Conservation (phyloP, 2,888 invertebrate species). For the Cylindroiulus punctatus region DNA sequence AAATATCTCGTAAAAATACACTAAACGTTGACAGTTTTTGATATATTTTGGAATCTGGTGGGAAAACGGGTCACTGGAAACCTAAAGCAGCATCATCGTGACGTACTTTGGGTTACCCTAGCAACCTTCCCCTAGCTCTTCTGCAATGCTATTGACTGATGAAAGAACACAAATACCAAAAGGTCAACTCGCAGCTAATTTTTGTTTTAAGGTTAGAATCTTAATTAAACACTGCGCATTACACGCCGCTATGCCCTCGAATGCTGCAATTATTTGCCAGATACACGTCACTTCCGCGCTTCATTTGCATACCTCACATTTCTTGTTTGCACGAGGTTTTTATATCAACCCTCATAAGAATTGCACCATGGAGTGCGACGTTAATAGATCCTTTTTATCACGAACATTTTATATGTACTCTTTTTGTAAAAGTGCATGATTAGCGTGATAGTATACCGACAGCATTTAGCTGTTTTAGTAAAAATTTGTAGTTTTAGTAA, state of each 20-base stretch:
- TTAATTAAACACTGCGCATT: conserved; percentile 48
- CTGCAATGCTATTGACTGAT: conserved; percentile 24
- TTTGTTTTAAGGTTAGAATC: conserved; percentile 35
- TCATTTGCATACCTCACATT: background rate
- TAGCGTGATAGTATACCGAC: too few species aligned
- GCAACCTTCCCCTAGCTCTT: conserved; percentile 33
- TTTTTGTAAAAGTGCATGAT: too few species aligned
- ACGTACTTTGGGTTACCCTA: conserved; percentile 34
- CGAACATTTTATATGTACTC: too few species aligned
- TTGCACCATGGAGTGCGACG: background rate
- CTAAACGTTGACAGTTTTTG: conserved; percentile 38
- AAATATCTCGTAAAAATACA: conserved; percentile 38
- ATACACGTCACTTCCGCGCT: background rate
- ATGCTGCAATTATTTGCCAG: background rate
- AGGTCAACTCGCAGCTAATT: conserved; percentile 34
- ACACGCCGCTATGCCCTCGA: conserved; percentile 4
- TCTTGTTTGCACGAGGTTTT: background rate
- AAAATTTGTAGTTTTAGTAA: too few species aligned
- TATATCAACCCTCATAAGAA: background rate
- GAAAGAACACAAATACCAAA: conserved; percentile 22
- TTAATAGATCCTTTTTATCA: too few species aligned
- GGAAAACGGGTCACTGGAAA: conserved; percentile 38
- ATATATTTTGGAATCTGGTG: conserved; percentile 21
- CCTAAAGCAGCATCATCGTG: conserved; percentile 3
- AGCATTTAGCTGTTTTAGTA: too few species aligned